Base-by-base conservation (phyloP, 2,888 invertebrate species). In the Thera britannica region DNA sequence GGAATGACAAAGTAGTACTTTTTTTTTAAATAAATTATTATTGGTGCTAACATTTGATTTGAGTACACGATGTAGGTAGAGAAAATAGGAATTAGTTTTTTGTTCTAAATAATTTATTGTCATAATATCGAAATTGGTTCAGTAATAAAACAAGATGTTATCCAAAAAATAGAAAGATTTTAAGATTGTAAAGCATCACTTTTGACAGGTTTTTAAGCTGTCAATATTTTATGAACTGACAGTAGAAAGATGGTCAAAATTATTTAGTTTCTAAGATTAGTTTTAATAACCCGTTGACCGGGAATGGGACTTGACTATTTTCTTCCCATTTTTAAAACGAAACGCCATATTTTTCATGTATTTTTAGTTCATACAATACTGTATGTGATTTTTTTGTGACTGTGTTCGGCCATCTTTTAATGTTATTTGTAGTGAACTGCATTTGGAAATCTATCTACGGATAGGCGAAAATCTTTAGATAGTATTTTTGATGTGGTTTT, bases 231-330 rank as follows among this genome's bases (percentile, higher is more conserved):
- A 65, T 41, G 7, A 62, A 56, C 6, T 51, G 65, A 65, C 69
- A 58, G 3, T 4, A 6, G 38, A 36, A 64, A 62, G 63, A 62
- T 70, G 71, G 67, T 67, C 48, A 23, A 66, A 62, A 70, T 60
- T 67, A 62, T 68, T 68, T 72, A 69, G 65, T 71, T 62, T 71
- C 73, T 77, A 70, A 74, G 71, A 67, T 70, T 72, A 71, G 63
- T 67, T 73, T 62, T 48, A 62, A 70, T 9, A 73, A n/a, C 83
- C 80, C 78, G 84, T 86, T 83, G 84, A 84, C 71, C 84, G 79
- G 83, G 81, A 23, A 76, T 79, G 83, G 81, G 83, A 79, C 71
- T 72, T 72, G 73, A 76, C 78, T 78, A 58, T 75, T 75, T 79
- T 77, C 76, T 78, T 79, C 77, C 79, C 77, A 73, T 71, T 72